Conservation (phyloP, 92 coral and sea anemone genomes). For the Epizoanthus ramosus region DNA sequence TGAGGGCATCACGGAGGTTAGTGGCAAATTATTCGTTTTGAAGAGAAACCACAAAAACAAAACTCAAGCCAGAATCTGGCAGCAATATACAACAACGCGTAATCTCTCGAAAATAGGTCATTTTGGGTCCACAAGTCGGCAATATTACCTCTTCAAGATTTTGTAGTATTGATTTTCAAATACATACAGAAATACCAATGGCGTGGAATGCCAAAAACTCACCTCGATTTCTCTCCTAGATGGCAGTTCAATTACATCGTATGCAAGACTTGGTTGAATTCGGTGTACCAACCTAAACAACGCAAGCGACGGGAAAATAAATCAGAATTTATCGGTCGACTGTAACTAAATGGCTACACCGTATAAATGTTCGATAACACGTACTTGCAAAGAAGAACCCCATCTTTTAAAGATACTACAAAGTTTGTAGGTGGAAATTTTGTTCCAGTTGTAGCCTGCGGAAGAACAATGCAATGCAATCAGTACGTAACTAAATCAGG, state of each 20-base stretch:
- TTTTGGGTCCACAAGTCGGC: background rate
- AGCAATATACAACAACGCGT: too few relatives aligned
- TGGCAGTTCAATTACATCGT: constrained; percentile 39
- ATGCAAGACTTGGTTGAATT: constrained; percentile 37
- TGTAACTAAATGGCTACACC: background rate
- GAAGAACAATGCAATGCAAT: background rate
- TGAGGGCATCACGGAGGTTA: background rate
- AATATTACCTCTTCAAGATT: background rate
- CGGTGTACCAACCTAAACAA: constrained; percentile 28
- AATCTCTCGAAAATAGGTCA: background rate
- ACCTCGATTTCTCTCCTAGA: constrained; percentile 42
- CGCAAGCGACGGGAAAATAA: background rate
- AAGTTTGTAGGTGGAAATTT: constrained; percentile 37
- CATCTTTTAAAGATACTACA: constrained; percentile 39
- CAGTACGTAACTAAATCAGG: background rate
- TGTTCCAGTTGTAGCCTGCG: constrained; percentile 28
- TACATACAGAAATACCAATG: background rate
- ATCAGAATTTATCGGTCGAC: background rate
- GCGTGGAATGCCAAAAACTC: background rate
- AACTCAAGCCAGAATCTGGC: background rate
- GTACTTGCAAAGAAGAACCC: constrained; percentile 47
- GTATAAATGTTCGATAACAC: background rate
- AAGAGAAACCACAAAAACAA: constrained; percentile 9
- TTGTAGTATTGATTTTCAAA: background rate
- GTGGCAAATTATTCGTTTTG: background rate